Evolutionary conservation across 2,797 vertebrate species (phyloP).

Genomic region (Lacerta bilineata): DNA sequence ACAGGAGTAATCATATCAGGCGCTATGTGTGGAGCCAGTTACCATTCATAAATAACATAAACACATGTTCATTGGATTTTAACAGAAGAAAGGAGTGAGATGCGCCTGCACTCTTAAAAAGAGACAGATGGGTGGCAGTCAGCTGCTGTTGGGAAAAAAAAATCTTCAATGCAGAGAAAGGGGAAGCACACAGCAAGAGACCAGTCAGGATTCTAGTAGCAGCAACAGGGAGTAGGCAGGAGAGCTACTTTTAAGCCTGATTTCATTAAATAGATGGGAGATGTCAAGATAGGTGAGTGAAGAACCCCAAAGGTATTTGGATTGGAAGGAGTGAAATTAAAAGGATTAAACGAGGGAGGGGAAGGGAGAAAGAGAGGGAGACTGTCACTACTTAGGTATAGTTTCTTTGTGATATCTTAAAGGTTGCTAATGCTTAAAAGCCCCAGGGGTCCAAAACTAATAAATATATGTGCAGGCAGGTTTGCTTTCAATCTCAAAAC

Average conservation of each 20-base stretch:
- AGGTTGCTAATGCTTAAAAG: slow-evolving; percentile 71
- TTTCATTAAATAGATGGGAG: slow-evolving; percentile 45
- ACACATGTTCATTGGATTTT: slow-evolving; percentile 10
- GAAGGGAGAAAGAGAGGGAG: not conserved
- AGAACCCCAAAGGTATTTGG: not conserved
- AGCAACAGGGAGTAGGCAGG: slow-evolving; percentile 42
- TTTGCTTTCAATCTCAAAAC: slow-evolving; percentile 60
- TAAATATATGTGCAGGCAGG: slow-evolving; percentile 67
- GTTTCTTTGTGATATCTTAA: slow-evolving; percentile 65
- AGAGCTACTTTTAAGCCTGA: slow-evolving; percentile 40
- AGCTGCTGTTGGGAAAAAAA: slow-evolving; percentile 33
- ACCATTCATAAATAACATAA: not conserved
- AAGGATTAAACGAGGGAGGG: slow-evolving; percentile 54
- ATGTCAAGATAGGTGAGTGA: not conserved
- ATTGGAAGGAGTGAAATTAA: slow-evolving; percentile 48
- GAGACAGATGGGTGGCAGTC: slow-evolving; percentile 30
- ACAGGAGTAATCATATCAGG: not conserved
- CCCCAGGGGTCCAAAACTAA: slow-evolving; percentile 59
- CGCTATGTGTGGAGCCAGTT: not conserved
- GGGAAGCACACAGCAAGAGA: slow-evolving; percentile 19
- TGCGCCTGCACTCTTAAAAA: slow-evolving; percentile 26
- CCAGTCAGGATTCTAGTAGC: slow-evolving; percentile 41
- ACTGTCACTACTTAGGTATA: slow-evolving; percentile 62
- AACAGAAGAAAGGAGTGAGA: slow-evolving; percentile 14
- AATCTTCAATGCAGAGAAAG: fast-evolving